A percentile compares a stretch with the other conserved stretches of the same genome.
These are phyloP conservation scores for Thomomys bottae DNA, from an alignment of 2,113 vertebrate species.

Conservation along the genomic window DNA sequence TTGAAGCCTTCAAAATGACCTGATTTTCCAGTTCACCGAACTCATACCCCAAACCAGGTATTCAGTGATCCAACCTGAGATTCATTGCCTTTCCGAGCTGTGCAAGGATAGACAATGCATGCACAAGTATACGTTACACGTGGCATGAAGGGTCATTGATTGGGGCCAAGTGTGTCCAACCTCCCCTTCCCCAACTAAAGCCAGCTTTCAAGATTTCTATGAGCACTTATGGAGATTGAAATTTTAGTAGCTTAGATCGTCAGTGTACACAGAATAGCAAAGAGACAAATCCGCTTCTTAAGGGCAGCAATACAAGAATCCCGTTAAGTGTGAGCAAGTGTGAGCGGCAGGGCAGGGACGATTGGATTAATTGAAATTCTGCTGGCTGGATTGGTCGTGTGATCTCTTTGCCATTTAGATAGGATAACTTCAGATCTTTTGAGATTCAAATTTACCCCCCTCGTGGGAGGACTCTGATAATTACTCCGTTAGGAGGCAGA, in stretches of 20 bases:
- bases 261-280: neutral
- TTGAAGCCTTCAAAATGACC: slow-evolving; percentile 12
- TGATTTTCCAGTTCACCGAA: neutral
- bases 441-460: slow-evolving; percentile 72
- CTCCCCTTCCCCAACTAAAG: neutral
- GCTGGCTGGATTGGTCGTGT: slow-evolving; percentile 18
- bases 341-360: neutral
- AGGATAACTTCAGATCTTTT: slow-evolving; percentile 62
- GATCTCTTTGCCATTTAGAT: slow-evolving; percentile 39
- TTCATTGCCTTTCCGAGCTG: neutral
- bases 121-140: no score
- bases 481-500: neutral
- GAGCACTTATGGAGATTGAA: neutral
- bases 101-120: neutral
- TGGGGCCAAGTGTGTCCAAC: no score
- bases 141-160: neutral
- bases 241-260: neutral
- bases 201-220: neutral
- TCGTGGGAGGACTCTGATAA: slow-evolving; percentile 52
- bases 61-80: neutral
- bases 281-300: neutral
- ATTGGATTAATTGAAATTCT: neutral
- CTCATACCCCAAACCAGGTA: neutral
- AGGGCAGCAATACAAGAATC: neutral
- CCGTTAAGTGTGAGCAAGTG: no score